Evolutionary conservation across 2,113 vertebrate genomes (phyloP).

Genomic region (Plecturocebus donacophilus): DNA sequence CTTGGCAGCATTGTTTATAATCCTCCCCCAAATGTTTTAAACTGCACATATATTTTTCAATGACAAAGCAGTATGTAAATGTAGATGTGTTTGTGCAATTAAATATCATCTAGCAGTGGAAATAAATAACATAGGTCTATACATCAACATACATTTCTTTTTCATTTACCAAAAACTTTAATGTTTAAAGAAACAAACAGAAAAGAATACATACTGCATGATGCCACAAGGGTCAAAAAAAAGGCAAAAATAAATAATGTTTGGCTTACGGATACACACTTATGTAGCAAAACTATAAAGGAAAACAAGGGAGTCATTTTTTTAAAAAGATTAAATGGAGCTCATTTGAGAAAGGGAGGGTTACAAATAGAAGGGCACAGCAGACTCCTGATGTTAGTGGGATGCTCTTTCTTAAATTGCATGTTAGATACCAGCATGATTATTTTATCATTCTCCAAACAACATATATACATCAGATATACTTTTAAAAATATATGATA

Average conservation of each 20-base stretch:
- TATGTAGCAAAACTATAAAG: not conserved
- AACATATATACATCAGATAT: not conserved
- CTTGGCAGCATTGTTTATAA: not conserved
- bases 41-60: not conserved
- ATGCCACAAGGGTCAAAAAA: not conserved
- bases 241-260: not conserved
- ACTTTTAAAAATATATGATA: not conserved
- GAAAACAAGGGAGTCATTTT: not conserved
- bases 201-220: not conserved
- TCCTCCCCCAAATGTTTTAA: not conserved
- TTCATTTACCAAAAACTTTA: not conserved
- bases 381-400: not conserved
- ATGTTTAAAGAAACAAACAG: not conserved
- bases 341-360: accelerated
- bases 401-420: not conserved
- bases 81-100: not conserved
- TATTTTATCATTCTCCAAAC: not conserved
- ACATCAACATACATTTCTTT: not conserved
- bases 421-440: not conserved
- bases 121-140: not conserved
- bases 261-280: not conserved
- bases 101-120: not conserved
- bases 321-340: not conserved
- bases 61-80: not conserved
- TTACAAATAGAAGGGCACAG: accelerated